These are phyloP conservation scores for Disparrhopalites patrizii DNA, from an alignment of 2,888 invertebrate genomes.

Conservation along the genomic window DNA sequence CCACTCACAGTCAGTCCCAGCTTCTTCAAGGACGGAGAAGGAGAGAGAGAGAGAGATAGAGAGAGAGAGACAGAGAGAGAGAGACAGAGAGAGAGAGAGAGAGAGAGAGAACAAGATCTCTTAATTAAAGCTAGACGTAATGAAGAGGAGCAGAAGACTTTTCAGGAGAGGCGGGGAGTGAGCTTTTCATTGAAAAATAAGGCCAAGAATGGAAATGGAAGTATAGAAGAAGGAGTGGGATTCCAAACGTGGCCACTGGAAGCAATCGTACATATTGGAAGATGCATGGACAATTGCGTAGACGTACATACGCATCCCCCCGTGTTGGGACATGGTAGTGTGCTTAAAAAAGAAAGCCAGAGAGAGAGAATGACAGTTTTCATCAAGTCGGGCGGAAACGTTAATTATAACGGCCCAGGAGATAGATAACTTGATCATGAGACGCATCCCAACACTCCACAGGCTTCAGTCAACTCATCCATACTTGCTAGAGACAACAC, in stretches of 20 bases:
- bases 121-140: slow-evolving; percentile 29
- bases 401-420: slow-evolving; percentile 48
- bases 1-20: too few relatives aligned
- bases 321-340: too few relatives aligned
- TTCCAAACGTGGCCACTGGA: too few relatives aligned
- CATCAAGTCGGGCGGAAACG: slow-evolving; percentile 44
- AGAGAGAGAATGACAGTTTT: slow-evolving; percentile 41
- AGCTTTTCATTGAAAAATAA: slow-evolving; percentile 33
- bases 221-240: slow-evolving; percentile 6
- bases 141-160: slow-evolving; percentile 17
- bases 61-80: slow-evolving; percentile 15
- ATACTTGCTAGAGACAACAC: slow-evolving; percentile 2
- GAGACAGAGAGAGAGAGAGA: not conserved
- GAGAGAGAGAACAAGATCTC: slow-evolving; percentile 6
- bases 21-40: too few relatives aligned
- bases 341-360: slow-evolving; percentile 11
- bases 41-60: not conserved
- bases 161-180: slow-evolving; percentile 13
- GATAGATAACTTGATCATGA: slow-evolving; percentile 46
- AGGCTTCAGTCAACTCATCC: slow-evolving; percentile 16
- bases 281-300: too few relatives aligned
- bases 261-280: too few relatives aligned
- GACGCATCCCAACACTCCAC: slow-evolving; percentile 28
- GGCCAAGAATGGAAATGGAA: slow-evolving; percentile 23
- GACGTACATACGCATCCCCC: too few relatives aligned